These are phyloP conservation scores for Abscondita cerata DNA, from an alignment of 2,888 invertebrate genomes.

Conservation along the genomic window DNA sequence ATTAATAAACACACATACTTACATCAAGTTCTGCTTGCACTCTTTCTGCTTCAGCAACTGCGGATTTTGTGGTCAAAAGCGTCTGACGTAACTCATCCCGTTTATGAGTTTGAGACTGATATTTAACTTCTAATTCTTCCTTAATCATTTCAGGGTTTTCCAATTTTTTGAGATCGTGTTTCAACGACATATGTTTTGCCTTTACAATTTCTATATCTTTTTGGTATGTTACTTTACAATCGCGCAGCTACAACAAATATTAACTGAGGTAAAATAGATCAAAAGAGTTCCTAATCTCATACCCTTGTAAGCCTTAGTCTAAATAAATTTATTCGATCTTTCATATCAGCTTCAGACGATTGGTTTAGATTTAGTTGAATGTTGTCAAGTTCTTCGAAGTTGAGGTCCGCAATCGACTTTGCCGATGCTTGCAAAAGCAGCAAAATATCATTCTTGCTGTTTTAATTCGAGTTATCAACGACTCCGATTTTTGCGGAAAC, in stretches of 20 bases:
- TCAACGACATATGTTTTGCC: background rate
- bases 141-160: slow-evolving; percentile 34
- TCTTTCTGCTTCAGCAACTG: slow-evolving; percentile 39
- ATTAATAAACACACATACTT: no score
- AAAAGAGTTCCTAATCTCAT: slow-evolving; percentile 24
- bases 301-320: slow-evolving; percentile 19
- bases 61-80: slow-evolving; percentile 36
- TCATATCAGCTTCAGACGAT: slow-evolving; percentile 20
- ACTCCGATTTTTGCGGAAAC: slow-evolving; percentile 23
- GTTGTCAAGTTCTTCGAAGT: slow-evolving; percentile 41
- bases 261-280: slow-evolving; percentile 13
- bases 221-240: background rate
- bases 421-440: slow-evolving; percentile 37
- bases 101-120: slow-evolving; percentile 14
- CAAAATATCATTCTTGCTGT: slow-evolving; percentile 26
- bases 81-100: slow-evolving; percentile 28
- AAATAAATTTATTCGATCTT: slow-evolving; percentile 12
- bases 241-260: background rate
- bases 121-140: slow-evolving; percentile 33
- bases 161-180: background rate
- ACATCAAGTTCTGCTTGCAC: slow-evolving; percentile 38
- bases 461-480: slow-evolving; percentile 20
- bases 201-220: background rate
- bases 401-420: slow-evolving; percentile 36
- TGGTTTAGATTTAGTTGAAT: slow-evolving; percentile 31